Evolutionary conservation across 2,113 vertebrate genomes (phyloP).

Genomic region (Oostethus manadensis): DNA sequence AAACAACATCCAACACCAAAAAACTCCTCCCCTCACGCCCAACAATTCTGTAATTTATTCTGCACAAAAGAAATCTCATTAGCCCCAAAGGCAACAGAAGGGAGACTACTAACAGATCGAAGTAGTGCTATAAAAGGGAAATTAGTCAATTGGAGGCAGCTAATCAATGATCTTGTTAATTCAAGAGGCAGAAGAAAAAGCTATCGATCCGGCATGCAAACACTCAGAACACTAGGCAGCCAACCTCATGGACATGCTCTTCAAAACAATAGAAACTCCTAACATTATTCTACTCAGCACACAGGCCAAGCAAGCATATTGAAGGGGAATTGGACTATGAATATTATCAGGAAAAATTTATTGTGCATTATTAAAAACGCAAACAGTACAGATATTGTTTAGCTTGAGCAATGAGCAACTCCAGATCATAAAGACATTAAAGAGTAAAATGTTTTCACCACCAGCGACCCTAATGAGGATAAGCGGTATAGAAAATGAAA

Average conservation of each 20-base stretch:
- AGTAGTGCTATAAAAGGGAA: constrained; percentile 49
- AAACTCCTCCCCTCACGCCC: not conserved
- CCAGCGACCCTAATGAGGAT: too few species aligned
- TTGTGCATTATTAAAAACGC: not conserved
- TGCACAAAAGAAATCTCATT: constrained; percentile 41
- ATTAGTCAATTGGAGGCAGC: constrained; percentile 67
- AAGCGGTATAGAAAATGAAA: too few species aligned
- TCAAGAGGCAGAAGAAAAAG: constrained; percentile 44
- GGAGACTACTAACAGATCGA: constrained; percentile 59
- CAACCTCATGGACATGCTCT: constrained; percentile 16
- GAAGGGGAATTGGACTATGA: constrained; percentile 3
- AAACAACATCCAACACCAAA: not conserved
- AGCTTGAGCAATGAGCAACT: not conserved
- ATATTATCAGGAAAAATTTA: not conserved
- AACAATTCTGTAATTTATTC: constrained; percentile 13
- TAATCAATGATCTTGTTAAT: constrained; percentile 73
- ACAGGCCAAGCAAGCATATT: constrained; percentile 2
- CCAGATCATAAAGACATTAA: too few species aligned
- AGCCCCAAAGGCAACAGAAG: constrained; percentile 33
- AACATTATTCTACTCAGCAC: constrained; percentile 4
- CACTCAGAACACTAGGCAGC: constrained; percentile 25
- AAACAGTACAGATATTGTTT: too few species aligned
- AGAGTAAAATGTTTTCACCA: too few species aligned
- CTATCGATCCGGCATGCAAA: constrained; percentile 66
- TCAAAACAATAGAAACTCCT: constrained; percentile 25